These are phyloP conservation scores for Sminthopsis crassicaudata DNA, from an alignment of 2,113 vertebrate genomes.

Conservation along the genomic window DNA sequence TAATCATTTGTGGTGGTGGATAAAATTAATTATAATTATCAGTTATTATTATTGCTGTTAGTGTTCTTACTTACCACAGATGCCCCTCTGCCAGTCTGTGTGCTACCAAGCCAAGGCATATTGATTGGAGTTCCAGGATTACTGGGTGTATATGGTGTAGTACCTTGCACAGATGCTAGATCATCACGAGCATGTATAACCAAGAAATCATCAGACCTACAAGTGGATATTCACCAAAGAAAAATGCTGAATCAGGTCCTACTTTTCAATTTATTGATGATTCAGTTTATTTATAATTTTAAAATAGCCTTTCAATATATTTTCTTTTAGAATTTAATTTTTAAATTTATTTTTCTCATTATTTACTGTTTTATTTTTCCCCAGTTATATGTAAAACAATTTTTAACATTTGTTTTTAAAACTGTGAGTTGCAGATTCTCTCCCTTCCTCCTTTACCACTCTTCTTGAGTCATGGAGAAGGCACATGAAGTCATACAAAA, in stretches of 20 bases:
- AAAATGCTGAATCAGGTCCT: slow-evolving; percentile 35
- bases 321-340: slow-evolving; percentile 27
- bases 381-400: no score
- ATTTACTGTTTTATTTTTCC: no score
- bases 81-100: slow-evolving; percentile 96
- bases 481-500: no score
- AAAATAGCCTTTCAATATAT: slow-evolving; percentile 24
- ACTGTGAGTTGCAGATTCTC: no score
- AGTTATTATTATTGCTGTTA: neutral
- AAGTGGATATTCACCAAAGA: slow-evolving; percentile 68
- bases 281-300: slow-evolving; percentile 15
- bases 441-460: no score
- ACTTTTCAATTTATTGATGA: slow-evolving; percentile 3
- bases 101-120: slow-evolving; percentile 97
- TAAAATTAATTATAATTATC: neutral
- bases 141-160: slow-evolving; percentile 96
- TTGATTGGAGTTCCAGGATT: slow-evolving; percentile 97
- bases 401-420: no score
- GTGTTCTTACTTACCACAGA: slow-evolving; percentile 89
- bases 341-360: no score
- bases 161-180: slow-evolving; percentile 90
- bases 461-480: no score
- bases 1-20: neutral
- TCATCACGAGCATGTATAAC: slow-evolving; percentile 95
- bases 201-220: slow-evolving; percentile 93